Base-by-base conservation (phyloP, 2,113 vertebrate species). In the Toxotes chatareus region DNA sequence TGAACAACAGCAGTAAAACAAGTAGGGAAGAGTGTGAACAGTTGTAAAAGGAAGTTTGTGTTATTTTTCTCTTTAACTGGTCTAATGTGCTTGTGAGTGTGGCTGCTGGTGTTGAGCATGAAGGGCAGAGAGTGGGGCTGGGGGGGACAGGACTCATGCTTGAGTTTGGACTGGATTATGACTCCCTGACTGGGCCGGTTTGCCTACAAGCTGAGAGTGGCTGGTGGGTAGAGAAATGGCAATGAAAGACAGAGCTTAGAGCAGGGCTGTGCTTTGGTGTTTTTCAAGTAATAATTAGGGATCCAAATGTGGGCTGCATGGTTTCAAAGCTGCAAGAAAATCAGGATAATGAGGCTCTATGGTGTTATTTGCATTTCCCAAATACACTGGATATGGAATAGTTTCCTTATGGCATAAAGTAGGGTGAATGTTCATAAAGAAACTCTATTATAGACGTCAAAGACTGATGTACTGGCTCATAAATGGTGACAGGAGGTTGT, bases 101-200 rank as follows among this genome's bases (percentile, higher is more conserved):
- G 38, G 76, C 42, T 82, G 76, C 68, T 70, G 80, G 67, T 80
- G 73, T 6, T 59, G 51, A 73, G 69, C 65, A 27, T 57, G 34
- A 27, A 66, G n/a, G 10, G 11, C 55, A 61, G 76, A 71, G 73
- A 75, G 46, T 78, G 49, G 31, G 27, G 47, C 40, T 44, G 49
- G 19, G 51, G 51, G 64, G 53, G 10, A 61, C 31, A 60, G 56
- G 36, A 59, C 61, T 44, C 12, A 17, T 49, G 69, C 68, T 59
- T 19, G 73, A 69, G 60, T 74, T 62, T 67, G 67, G 68, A 53
- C 73, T 75, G 64, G 77, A 90, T 84, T 83, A 81, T 62, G 66
- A 16, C 71, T 68, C 81, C 53, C 76, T 85, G 81, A 27, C 27
- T 27, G 27, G 55, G 79, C 70, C 44, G 61, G 68, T 75, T 36